A percentile compares a stretch with the other conserved stretches of the same genome.
Evolutionary conservation across 2,797 vertebrate genomes (phyloP).

Genomic region (Helarctos malayanus): DNA sequence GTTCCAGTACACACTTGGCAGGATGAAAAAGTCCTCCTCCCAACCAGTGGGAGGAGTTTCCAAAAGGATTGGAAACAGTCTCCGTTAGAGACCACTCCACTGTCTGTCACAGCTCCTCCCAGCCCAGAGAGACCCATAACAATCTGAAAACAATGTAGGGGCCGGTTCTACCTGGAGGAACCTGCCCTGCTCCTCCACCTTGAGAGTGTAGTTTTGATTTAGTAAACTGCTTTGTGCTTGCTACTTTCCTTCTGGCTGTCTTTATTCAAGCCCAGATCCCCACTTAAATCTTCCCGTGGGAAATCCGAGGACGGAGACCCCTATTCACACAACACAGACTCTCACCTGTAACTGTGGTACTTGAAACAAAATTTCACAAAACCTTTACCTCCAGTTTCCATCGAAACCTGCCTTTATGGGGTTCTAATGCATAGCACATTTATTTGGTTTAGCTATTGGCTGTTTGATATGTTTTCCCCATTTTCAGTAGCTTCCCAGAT

Average conservation of each 20-base stretch:
- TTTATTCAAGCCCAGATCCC: not conserved
- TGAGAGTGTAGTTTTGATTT: not conserved
- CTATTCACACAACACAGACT: not conserved
- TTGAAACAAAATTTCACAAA: not conserved
- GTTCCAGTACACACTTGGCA: not conserved
- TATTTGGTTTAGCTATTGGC: slow-evolving; percentile 48
- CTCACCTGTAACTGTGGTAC: not conserved
- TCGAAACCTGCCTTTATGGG: not conserved
- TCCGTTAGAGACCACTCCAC: not conserved
- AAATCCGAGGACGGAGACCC: not conserved
- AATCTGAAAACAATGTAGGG: not conserved
- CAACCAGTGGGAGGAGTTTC: not conserved
- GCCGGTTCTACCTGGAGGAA: not conserved
- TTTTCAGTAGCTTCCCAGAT: slow-evolving; percentile 1
- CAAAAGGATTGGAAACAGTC: not conserved
- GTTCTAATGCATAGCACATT: not conserved
- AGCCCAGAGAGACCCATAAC: not conserved
- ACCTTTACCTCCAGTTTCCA: not conserved
- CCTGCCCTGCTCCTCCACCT: not conserved
- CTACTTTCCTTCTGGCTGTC: not conserved
- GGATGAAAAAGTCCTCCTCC: not conserved
- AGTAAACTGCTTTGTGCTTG: not conserved
- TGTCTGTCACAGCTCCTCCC: not conserved
- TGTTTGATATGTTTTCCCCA: not conserved
- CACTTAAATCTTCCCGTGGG: not conserved